Evolutionary conservation across 2,113 vertebrate genomes (phyloP).

Genomic region (Dicerorhinus sumatrensis): DNA sequence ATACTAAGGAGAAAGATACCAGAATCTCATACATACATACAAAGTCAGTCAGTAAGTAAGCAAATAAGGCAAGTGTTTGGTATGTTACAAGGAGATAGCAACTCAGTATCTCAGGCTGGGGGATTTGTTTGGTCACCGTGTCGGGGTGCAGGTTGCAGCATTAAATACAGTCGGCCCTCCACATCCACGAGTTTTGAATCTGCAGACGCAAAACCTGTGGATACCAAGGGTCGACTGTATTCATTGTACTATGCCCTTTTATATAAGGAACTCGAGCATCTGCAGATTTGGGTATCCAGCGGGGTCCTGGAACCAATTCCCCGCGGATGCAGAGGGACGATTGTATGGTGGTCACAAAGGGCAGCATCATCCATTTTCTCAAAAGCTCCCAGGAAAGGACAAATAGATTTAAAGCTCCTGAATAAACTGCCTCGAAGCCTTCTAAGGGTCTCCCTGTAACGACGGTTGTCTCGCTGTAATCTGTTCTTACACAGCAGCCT

Average conservation of each 20-base stretch:
- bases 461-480: background rate
- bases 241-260: no score
- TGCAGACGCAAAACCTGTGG: no score
- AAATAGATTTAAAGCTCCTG: background rate
- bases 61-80: background rate
- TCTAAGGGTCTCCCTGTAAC: background rate
- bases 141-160: background rate
- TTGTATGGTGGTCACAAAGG: background rate
- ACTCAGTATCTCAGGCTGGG: fast-evolving
- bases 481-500: background rate
- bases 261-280: no score
- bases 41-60: background rate
- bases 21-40: background rate
- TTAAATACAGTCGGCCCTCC: no score
- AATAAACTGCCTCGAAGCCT: background rate
- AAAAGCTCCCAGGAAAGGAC: background rate
- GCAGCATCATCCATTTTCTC: background rate
- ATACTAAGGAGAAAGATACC: background rate
- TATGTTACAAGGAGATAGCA: background rate
- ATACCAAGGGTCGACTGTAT: no score
- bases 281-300: no score
- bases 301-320: no score
- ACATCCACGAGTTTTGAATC: no score
- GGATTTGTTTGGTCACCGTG: fast-evolving
- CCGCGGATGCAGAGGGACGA: no score